Conservation (phyloP, 2,888 invertebrate species). For the Venusia cambrica region DNA sequence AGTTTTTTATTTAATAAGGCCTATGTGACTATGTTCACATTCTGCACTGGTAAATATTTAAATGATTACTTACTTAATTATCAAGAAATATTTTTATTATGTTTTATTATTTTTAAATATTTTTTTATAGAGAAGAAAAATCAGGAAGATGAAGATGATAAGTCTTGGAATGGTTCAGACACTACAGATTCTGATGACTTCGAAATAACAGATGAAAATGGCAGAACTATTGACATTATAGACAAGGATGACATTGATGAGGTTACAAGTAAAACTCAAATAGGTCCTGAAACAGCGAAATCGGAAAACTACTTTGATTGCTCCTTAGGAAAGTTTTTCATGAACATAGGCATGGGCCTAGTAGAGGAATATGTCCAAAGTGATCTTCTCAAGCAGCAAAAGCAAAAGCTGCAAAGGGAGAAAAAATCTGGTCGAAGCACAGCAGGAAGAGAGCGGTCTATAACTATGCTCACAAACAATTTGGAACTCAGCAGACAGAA, state of each 20-base stretch:
- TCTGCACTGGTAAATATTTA: no score
- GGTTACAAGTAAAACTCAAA: conserved; percentile 68
- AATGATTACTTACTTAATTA: no score
- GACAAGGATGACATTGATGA: conserved; percentile 78
- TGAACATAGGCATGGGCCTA: conserved; percentile 93
- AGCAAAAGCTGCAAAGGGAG: conserved; percentile 89
- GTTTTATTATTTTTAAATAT: background rate
- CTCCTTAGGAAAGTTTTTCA: conserved; percentile 93
- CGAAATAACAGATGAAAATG: conserved; percentile 56
- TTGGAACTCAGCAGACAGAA: conserved; percentile 92
- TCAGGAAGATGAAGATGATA: conserved; percentile 74
- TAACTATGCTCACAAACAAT: conserved; percentile 91
- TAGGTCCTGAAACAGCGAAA: conserved; percentile 58
- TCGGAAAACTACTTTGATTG: conserved; percentile 90
- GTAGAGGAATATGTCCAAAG: conserved; percentile 96
- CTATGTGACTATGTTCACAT: no score
- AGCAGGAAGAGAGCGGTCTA: conserved; percentile 87
- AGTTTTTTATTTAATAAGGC: no score
- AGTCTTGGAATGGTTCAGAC: conserved; percentile 79
- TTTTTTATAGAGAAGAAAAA: conserved; percentile 41
- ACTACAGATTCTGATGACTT: conserved; percentile 73
- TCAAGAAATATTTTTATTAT: no score
- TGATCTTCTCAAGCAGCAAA: conserved; percentile 93
- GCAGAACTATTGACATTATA: conserved; percentile 72
- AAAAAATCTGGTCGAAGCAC: conserved; percentile 82